phyloP scores from a whole-genome alignment of 2,113 vertebrate species.

The Blennius ocellaris region DNA sequence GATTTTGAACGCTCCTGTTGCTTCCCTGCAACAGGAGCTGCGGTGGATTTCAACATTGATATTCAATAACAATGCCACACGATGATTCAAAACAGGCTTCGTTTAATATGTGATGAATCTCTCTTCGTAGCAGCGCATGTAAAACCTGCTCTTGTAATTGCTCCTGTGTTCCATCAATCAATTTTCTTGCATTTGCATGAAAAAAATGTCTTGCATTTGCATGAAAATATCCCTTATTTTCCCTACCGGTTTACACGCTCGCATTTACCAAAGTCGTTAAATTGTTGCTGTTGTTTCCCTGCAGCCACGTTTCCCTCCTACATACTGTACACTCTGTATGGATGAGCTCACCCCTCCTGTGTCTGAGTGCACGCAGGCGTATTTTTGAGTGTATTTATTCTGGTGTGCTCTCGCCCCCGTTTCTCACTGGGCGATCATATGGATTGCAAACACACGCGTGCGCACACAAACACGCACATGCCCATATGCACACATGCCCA shows the following conservation, averaged over 20 bases:
- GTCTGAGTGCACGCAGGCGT: constrained; percentile 36
- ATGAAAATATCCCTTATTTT: neutral
- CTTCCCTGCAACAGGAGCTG: constrained; percentile 3
- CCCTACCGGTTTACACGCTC: neutral
- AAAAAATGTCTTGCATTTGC: constrained; percentile 10
- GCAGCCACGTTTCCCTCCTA: constrained; percentile 22
- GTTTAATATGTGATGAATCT: constrained; percentile 10
- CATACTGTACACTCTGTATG: constrained; percentile 25
- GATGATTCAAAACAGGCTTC: constrained; percentile 11
- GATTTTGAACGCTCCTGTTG: constrained; percentile 29
- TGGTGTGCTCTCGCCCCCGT: constrained; percentile 25
- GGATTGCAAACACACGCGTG: constrained; percentile 12
- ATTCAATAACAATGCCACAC: constrained; percentile 19
- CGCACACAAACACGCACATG: constrained; percentile 13
- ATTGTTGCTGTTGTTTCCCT: constrained; percentile 21
- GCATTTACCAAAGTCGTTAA: constrained; percentile 6
- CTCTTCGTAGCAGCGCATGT: neutral
- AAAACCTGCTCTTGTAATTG: neutral
- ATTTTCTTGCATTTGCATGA: constrained; percentile 3
- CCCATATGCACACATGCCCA: constrained; percentile 17
- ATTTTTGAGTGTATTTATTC: constrained; percentile 44
- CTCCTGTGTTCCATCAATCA: neutral
- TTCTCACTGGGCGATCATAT: constrained; percentile 43
- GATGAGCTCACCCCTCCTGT: constrained; percentile 24
- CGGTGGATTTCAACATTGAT: constrained; percentile 37